Conservation (phyloP, 1,140 invertebrate species). For the Zaprionus nigranus region DNA sequence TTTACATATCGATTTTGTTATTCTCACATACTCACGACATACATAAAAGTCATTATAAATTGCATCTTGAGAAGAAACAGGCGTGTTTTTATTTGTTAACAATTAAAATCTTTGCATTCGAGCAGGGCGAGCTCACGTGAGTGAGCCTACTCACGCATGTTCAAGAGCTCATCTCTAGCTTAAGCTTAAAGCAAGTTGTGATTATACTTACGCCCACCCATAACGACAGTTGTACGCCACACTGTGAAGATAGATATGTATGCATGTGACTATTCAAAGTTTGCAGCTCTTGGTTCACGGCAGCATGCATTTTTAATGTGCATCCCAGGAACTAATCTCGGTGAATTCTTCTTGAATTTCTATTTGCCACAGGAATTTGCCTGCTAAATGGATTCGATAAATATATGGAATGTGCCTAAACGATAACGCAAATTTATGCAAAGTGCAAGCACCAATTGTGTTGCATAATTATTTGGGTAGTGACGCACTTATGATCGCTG, state of each 20-base stretch:
- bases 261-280: constrained; percentile 27
- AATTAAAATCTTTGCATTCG: no score
- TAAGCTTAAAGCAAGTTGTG: constrained; percentile 23
- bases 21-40: no score
- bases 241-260: constrained; percentile 32
- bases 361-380: constrained; percentile 29
- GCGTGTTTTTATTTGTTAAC: no score
- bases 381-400: constrained; percentile 26
- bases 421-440: constrained; percentile 55
- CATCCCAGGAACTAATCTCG: constrained; percentile 8
- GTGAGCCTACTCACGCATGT: neutral
- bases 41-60: no score
- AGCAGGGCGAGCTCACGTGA: neutral
- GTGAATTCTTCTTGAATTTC: constrained; percentile 17
- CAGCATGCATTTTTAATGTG: constrained; percentile 33
- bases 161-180: constrained; percentile 39
- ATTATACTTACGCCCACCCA: constrained; percentile 43
- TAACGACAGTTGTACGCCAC: constrained; percentile 73
- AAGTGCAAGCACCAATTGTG: constrained; percentile 52
- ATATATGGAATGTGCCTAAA: constrained; percentile 47
- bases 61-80: no score
- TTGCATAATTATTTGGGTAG: constrained; percentile 40
- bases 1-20: no score
- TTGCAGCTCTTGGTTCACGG: constrained; percentile 8
- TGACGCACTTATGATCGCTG: constrained; percentile 22